Evolutionary conservation across 2,888 invertebrate species (phyloP), one percentile per base, ranked within the genome.

Genomic region (Melinaea marsaeus): DNA sequence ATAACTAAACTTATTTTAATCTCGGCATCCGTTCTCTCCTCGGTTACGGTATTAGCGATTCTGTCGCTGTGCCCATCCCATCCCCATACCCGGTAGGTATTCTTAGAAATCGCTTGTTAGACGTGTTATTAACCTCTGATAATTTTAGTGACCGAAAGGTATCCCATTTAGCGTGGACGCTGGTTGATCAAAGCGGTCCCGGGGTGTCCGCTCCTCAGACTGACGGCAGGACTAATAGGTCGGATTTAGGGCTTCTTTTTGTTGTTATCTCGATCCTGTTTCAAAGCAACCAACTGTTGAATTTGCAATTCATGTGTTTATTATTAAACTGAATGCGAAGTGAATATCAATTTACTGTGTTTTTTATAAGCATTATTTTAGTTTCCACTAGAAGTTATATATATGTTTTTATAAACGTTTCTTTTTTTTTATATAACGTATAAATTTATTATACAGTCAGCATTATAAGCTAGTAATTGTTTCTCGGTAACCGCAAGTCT

Each of bases 191-290:
- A 87, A 87, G 87, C 71, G 72, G 67, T 73, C 70, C 71, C 71
- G 75, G 74, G 73, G 73, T 74, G 74, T 72, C 72, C 73, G 80
- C 75, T 80, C 78, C 75, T 78, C 79, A 75, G 81, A 82, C 75
- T 84, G 87, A 86, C 86, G 79, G 73, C 72, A 73, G 72, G 79
- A 82, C 83, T 88, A 85, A 88, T 88, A 86, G 82, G 79, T 85
- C 78, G 73, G 79, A 82, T 85, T 22, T 85, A 82, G 83, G 60
- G 61, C 63, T 59, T 65, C 65, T 62, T 69, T 66, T 65, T 66
- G 63, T 63, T 65, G 33, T 7, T 1, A 42, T 42, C 42, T 42
- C 42, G 42, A 42, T 6, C 42, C 42, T 42, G 9, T 42, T 37
- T 37, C 37, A 42, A 7, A 1, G 11, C 42, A 2, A 9, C 42